Percentiles rank a stretch among this genome's conserved stretches.
Conservation (phyloP, 2,797 vertebrate species). For the Lagodon rhomboides region DNA sequence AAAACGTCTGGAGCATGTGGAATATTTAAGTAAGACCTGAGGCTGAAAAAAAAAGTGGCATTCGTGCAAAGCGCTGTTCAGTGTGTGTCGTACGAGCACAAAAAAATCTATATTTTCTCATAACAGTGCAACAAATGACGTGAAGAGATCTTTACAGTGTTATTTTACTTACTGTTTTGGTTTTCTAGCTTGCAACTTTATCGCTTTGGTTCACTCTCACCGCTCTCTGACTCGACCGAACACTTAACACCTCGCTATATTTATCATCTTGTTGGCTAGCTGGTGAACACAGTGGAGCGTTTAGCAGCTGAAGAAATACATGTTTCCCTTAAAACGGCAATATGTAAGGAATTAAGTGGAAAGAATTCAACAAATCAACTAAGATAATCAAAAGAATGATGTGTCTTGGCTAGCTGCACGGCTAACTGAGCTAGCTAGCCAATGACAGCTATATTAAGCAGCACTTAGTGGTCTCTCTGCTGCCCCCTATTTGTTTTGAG, state of each 20-base stretch:
- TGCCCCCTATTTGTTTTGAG: too few species aligned
- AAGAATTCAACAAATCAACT: too few species aligned
- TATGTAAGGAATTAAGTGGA: too few species aligned
- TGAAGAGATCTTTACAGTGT: neutral
- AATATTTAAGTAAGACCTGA: constrained; percentile 21
- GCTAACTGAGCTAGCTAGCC: too few species aligned
- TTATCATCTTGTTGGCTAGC: neutral
- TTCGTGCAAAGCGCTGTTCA: neutral
- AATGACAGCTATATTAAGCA: too few species aligned
- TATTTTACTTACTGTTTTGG: neutral
- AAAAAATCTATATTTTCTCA: neutral
- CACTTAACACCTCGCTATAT: neutral
- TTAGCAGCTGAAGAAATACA: neutral
- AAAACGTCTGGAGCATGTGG: constrained; percentile 39
- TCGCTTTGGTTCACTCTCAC: neutral
- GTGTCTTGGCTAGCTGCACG: too few species aligned
- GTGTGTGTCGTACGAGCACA: neutral
- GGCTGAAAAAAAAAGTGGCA: constrained; percentile 22
- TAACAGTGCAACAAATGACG: neutral
- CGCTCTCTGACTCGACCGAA: neutral
- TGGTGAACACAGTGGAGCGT: neutral
- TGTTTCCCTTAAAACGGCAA: neutral
- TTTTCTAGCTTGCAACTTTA: neutral
- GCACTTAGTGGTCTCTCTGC: too few species aligned
- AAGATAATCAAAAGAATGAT: too few species aligned